These are phyloP conservation scores for Heliconius hewitsoni DNA, from an alignment of 1,140 invertebrate species.

Conservation along the genomic window DNA sequence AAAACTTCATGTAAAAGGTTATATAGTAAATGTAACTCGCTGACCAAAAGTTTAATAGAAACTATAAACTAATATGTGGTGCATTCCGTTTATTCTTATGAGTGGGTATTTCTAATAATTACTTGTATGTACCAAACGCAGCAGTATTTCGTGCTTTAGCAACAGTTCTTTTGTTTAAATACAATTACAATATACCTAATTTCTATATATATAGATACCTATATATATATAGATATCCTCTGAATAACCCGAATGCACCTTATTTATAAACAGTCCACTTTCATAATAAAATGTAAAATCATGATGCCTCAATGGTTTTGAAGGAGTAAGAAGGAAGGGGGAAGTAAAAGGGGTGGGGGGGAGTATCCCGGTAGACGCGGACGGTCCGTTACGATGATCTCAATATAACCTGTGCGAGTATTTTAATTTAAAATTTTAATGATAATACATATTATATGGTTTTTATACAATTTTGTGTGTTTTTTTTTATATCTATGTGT, in stretches of 20 bases:
- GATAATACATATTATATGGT: constrained; percentile 72
- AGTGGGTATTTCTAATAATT: no score
- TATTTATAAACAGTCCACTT: background rate
- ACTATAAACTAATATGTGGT: no score
- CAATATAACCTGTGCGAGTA: constrained; percentile 55
- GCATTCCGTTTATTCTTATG: no score
- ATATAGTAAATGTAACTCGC: background rate
- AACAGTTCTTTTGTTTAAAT: no score
- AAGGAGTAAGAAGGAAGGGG: background rate
- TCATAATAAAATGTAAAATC: background rate
- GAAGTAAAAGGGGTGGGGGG: background rate
- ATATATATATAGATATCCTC: no score
- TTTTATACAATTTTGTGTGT: constrained; percentile 67
- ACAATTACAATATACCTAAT: no score
- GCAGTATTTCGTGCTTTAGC: no score
- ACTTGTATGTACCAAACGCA: no score
- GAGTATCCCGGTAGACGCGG: background rate
- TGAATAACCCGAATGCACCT: no score
- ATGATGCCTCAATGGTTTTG: background rate
- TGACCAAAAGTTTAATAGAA: background rate
- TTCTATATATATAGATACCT: no score
- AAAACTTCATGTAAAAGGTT: background rate
- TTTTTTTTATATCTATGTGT: constrained; percentile 34
- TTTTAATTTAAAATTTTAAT: constrained; percentile 77
- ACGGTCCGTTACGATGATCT: constrained; percentile 39